These are phyloP conservation scores for Limnodromus scolopaceus DNA, from an alignment of 2,797 vertebrate genomes.

Conservation along the genomic window DNA sequence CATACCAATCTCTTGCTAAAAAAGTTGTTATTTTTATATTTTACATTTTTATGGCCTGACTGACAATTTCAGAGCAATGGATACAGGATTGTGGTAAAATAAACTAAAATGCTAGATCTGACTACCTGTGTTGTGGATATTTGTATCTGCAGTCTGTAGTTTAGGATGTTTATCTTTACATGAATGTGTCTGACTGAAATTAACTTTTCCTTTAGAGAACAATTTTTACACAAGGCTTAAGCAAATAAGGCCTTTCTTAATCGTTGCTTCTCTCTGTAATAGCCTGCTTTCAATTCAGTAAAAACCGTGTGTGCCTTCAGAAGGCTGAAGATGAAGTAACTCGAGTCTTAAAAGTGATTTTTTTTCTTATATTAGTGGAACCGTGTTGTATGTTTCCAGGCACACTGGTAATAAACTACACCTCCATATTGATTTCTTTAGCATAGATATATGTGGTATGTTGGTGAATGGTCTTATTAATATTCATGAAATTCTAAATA, in stretches of 20 bases:
- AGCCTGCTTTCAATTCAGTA: not conserved
- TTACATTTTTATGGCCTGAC: not conserved
- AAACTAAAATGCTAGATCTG: not conserved
- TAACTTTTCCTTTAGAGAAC: slow-evolving; percentile 37
- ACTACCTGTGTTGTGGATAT: not conserved
- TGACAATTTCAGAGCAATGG: not conserved
- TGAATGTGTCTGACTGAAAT: slow-evolving; percentile 22
- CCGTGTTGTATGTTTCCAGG: not conserved
- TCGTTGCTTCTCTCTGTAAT: not conserved
- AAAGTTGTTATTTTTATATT: not conserved
- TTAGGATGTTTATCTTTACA: slow-evolving; percentile 1
- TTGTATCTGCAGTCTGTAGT: not conserved
- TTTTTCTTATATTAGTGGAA: slow-evolving; percentile 23
- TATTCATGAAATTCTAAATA: slow-evolving; percentile 68
- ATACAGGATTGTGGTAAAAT: not conserved
- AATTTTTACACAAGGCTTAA: slow-evolving; percentile 36
- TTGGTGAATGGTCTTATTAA: slow-evolving; percentile 53
- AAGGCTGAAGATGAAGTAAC: slow-evolving; percentile 44
- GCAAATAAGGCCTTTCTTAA: slow-evolving; percentile 20
- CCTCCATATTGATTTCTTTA: slow-evolving; percentile 43
- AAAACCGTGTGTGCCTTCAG: slow-evolving; percentile 23
- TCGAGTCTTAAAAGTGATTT: not conserved
- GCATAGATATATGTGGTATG: slow-evolving; percentile 8
- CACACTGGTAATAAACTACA: slow-evolving; percentile 19
- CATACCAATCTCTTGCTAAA: not conserved